Conservation (phyloP, 2,797 vertebrate species). For the Mormyrops boulengeri region DNA sequence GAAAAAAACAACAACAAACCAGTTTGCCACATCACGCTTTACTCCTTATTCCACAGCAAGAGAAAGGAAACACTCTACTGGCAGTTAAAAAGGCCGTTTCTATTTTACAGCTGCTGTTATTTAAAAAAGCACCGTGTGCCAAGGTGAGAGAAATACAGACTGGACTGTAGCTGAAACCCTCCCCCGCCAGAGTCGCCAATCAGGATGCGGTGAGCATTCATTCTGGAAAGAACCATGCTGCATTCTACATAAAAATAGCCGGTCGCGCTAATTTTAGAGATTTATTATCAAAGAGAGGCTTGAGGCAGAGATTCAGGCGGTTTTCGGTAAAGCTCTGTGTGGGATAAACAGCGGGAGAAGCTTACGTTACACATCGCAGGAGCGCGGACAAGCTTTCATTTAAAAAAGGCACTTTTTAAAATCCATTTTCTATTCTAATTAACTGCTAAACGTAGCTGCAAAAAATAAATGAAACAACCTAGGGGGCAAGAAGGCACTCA, state of each 20-base stretch:
- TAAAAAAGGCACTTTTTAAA: not conserved
- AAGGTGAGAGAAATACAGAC: not conserved
- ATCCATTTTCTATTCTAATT: not conserved
- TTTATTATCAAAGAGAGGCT: not conserved
- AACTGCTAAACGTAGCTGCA: not conserved
- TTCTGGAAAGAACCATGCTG: not conserved
- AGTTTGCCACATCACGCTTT: not conserved
- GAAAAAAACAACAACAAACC: not conserved
- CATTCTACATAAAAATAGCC: not conserved
- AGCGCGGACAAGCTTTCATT: not conserved
- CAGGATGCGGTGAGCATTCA: not conserved
- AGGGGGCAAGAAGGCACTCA: not conserved
- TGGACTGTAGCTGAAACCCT: not conserved
- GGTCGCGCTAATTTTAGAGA: not conserved
- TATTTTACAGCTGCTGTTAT: not conserved
- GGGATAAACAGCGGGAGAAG: not conserved
- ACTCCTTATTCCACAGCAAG: not conserved
- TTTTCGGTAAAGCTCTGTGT: not conserved
- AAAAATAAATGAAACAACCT: not conserved
- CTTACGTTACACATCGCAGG: not conserved
- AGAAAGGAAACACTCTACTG: not conserved
- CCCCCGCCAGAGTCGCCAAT: not conserved
- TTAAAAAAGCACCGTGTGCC: not conserved
- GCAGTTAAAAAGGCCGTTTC: too few relatives aligned
- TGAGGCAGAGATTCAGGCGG: not conserved